Evolutionary conservation across 2,113 vertebrate species (phyloP).

Genomic region (Saimiri boliviensis): DNA sequence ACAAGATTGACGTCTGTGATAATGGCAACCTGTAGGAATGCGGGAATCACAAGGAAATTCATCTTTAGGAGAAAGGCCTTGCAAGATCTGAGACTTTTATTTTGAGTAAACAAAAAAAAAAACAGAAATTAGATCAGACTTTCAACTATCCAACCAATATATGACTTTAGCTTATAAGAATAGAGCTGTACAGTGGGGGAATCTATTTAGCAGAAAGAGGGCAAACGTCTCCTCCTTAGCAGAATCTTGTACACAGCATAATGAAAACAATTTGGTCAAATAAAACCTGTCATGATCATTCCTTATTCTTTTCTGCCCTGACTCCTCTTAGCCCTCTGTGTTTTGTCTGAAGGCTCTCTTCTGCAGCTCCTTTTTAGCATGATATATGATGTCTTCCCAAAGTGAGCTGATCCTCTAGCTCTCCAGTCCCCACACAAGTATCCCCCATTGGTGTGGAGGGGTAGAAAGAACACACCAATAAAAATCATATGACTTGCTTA

Average conservation of each 20-base stretch:
- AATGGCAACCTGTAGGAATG: slow-evolving; percentile 53
- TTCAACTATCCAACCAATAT: background rate
- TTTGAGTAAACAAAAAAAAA: background rate
- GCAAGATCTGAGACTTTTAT: background rate
- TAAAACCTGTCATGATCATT: background rate
- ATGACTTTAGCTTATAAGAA: background rate
- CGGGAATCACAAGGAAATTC: background rate
- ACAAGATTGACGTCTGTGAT: slow-evolving; percentile 59
- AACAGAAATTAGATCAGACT: background rate
- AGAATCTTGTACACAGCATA: background rate
- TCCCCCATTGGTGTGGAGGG: fast-evolving
- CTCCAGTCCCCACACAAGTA: background rate
- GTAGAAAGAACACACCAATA: background rate
- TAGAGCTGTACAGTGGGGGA: fast-evolving
- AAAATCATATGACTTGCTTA: background rate
- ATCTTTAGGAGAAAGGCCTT: background rate
- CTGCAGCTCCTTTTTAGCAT: background rate
- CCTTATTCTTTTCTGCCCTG: background rate
- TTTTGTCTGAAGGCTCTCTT: background rate
- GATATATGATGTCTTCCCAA: fast-evolving
- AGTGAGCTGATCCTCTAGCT: background rate
- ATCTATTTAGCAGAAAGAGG: background rate
- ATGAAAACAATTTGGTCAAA: background rate
- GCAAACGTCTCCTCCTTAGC: background rate
- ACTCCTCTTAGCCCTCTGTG: background rate